phyloP scores from a whole-genome alignment of 2,888 invertebrate species.

The Euspilapteryx auroguttella region DNA sequence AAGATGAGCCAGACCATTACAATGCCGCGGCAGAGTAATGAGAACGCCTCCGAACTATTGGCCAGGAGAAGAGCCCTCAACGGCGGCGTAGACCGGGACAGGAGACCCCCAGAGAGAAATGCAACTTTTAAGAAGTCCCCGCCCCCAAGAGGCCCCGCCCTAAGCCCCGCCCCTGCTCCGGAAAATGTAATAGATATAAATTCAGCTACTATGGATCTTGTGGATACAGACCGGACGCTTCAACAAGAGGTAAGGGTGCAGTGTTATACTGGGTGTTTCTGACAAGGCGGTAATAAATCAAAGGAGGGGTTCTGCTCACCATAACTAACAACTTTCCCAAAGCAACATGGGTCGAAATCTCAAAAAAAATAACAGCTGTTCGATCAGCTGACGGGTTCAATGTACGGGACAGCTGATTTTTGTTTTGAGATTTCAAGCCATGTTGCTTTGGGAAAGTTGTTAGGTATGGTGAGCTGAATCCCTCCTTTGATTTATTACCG shows the following conservation, averaged over 20 bases:
- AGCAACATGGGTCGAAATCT: too few relatives aligned
- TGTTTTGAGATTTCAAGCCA: too few relatives aligned
- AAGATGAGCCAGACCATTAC: slow-evolving; percentile 47
- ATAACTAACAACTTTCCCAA: too few relatives aligned
- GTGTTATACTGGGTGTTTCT: too few relatives aligned
- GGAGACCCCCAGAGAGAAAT: slow-evolving; percentile 36
- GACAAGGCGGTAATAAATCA: too few relatives aligned
- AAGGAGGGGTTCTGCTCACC: too few relatives aligned
- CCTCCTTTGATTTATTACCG: too few relatives aligned
- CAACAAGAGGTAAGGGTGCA: slow-evolving; percentile 23
- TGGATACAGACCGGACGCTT: slow-evolving; percentile 27
- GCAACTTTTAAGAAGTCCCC: slow-evolving; percentile 40
- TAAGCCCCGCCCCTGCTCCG: slow-evolving; percentile 31
- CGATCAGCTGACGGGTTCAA: too few relatives aligned
- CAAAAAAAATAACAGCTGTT: too few relatives aligned
- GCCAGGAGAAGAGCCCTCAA: slow-evolving; percentile 29
- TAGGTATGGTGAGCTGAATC: too few relatives aligned
- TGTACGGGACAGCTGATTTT: too few relatives aligned
- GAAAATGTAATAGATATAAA: slow-evolving; percentile 44
- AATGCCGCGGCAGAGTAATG: slow-evolving; percentile 39
- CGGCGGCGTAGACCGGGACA: slow-evolving; percentile 18
- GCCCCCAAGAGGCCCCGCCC: slow-evolving; percentile 34
- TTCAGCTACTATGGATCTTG: slow-evolving; percentile 41
- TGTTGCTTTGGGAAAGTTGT: too few relatives aligned
- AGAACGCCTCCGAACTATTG: slow-evolving; percentile 41